phyloP scores from a whole-genome alignment of 1,140 invertebrate genomes.

The Homalodisca vitripennis region DNA sequence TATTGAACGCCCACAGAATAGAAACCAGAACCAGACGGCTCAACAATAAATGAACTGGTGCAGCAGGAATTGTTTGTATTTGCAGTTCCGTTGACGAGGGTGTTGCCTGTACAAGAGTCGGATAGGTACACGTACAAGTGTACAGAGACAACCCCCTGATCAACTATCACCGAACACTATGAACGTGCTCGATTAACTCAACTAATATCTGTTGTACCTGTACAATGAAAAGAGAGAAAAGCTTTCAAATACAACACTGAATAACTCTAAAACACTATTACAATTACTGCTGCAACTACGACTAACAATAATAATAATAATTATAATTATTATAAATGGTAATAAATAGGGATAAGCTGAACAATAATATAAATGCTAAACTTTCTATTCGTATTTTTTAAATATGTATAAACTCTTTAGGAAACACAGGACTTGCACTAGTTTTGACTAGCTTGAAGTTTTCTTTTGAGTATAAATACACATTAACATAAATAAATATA shows the following conservation, averaged over 20 bases:
- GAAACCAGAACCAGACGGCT: background rate
- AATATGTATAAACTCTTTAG: conserved; percentile 37
- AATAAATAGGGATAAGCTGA: conserved; percentile 32
- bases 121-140: too few relatives aligned
- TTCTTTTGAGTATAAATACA: conserved; percentile 15
- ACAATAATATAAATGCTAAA: conserved; percentile 21
- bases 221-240: conserved; percentile 26
- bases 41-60: conserved; percentile 2
- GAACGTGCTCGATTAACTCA: conserved; percentile 9
- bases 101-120: background rate
- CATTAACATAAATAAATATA: background rate
- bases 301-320: conserved; percentile 40
- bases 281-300: conserved; percentile 38
- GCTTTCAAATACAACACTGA: conserved; percentile 38
- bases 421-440: conserved; percentile 44
- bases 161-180: background rate
- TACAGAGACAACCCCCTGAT: background rate
- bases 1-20: background rate
- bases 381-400: conserved; percentile 25
- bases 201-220: conserved; percentile 1
- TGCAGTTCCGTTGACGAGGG: background rate
- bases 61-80: conserved; percentile 11
- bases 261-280: conserved; percentile 37
- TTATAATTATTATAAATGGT: conserved; percentile 36
- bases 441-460: conserved; percentile 41